Base-by-base conservation (phyloP, 2,888 invertebrate species). In the Loripinus fragilis region DNA sequence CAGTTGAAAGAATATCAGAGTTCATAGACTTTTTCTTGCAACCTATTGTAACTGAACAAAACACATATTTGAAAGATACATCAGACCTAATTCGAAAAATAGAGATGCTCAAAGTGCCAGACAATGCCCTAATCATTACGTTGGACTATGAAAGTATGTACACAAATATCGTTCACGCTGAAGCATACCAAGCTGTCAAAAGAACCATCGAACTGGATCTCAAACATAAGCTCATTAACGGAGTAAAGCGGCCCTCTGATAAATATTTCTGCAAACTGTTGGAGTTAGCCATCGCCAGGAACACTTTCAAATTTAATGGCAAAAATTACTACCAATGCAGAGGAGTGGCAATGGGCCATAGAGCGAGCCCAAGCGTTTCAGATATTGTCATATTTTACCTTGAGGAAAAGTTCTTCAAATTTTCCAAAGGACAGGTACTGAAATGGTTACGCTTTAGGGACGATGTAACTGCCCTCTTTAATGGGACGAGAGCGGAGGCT, bases 351-450 rank as follows among this genome's bases (percentile, higher is more conserved):
- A 81, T 81, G 85, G 85, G 81, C 1, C 79, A 68, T 25, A 67
- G 41, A 52, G 68, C 80, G 45, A 74, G 80, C 1, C 80, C 76
- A 2, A 64, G 70, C 0, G 76, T 76, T 60, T 74, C 74, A 23
- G 70, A 71, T 35, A 64, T 84, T 12, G 81, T 81, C 28, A 77
- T 81, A 76, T 73, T 67, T 23, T n/a, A 79, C n/a, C 41, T 80
- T 38, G 81, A 83, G 66, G 30, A 66, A 65, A 12, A 66, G 15
- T 17, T 71, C 10, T 45, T 83, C 15, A 5, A 23, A 2, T 42
- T 52, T 0, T 25, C 55, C 3, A 64, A 74, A 1, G 15, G 45
- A 3, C 30, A 25, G 5, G 28, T 55, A 55, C 28, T 55, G 28
- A 28, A 55, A 55, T 55, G 55, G 55, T 20, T 55, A 28, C 7